Base-by-base conservation (phyloP, 2,888 invertebrate species). In the Drosophila kambysellisi region DNA sequence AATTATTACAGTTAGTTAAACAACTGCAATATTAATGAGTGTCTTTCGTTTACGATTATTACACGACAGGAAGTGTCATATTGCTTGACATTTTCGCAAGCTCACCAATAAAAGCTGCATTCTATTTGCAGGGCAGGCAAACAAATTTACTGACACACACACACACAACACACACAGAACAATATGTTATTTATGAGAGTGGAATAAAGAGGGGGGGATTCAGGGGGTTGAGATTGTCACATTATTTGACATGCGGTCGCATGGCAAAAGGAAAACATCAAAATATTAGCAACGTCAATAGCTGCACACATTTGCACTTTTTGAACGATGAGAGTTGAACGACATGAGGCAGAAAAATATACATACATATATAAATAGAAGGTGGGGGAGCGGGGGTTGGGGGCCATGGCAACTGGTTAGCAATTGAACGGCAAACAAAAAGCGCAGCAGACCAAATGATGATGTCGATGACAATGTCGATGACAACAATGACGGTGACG, bases 211-310 rank as follows among this genome's bases (percentile, higher is more conserved):
- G 11, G n/a, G 7, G 0, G 32, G 32, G 20, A 25, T 7, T 51
- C 12, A 33, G n/a, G 12, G 30, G 29, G 12, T 48, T 54, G 41
- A 20, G 57, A 68, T 15, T 73, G 71, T 54, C 58, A 37, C 43
- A 70, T 76, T 76, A 69, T 68, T 58, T 76, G 76, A 64, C 80
- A 64, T 80, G 81, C 46, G 76, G 60, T 63, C 59, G 63, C 17
- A 30, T 50, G 52, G 48, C 43, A 54, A 17, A 48, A 33, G 57
- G 32, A 59, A 70, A 56, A 56, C 68, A 89, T 79, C 79, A 65
- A 88, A 85, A 89, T 88, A 88, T 89, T 83, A 84, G 85, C 72
- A 70, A 70, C 79, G 82, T 78, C 89, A 81, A 87, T 89, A 81
- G 73, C 66, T 89, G 65, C 78, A 78, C 74, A 72, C 81, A 88